Base-by-base conservation (phyloP, 37 sponge, comb jelly and placozoan genomes). In the Haliclona indistincta region DNA sequence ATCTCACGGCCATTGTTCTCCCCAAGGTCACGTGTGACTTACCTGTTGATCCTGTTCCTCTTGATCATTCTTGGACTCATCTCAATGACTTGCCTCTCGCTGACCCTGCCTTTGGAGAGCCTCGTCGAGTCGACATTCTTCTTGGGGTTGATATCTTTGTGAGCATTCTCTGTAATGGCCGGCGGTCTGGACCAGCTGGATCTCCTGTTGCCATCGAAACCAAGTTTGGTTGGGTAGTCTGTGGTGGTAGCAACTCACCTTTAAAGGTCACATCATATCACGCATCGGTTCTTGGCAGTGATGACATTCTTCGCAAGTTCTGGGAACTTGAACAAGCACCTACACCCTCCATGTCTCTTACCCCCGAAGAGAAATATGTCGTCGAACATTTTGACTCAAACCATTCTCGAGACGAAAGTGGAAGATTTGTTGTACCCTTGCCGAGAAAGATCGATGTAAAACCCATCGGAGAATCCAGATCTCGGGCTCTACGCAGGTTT, bases 141-240 rank as follows among this genome's bases (percentile, higher is more conserved):
- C 79, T 78, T 38, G 79, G 77, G 35, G 66, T 36, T 49, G 77
- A 76, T 54, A 2, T 76, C 7, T 76, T 76, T 30, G 54, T 64
- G 23, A 68, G 68, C 28, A 34, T 78, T 29, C 43, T 78, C 30
- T 43, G 68, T 68, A 32, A 78, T 7, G 79, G 79, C 68, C 79
- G 58, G 79, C 79, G 69, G 79, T 58, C 37, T 11, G 79, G 79
- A 68, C 79, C 79, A 30, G 23, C 56, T 43, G 79, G 79, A 28
- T 54, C 79, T 25, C 79, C 68, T 2, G n/a, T n/a, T n/a, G n/a
- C n/a, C n/a, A n/a, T n/a, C n/a, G n/a, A n/a, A n/a, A n/a, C n/a
- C n/a, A n/a, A 78, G 17, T 54, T 78, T 67, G 79, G 79, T 13
- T 78, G 79, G 79, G 58, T 78, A 33, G 68, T 78, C 34, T 38